Percentiles rank a stretch among this genome's conserved stretches.
Evolutionary conservation across 2,888 invertebrate genomes (phyloP).

Genomic region (Hyposoter didymator): DNA sequence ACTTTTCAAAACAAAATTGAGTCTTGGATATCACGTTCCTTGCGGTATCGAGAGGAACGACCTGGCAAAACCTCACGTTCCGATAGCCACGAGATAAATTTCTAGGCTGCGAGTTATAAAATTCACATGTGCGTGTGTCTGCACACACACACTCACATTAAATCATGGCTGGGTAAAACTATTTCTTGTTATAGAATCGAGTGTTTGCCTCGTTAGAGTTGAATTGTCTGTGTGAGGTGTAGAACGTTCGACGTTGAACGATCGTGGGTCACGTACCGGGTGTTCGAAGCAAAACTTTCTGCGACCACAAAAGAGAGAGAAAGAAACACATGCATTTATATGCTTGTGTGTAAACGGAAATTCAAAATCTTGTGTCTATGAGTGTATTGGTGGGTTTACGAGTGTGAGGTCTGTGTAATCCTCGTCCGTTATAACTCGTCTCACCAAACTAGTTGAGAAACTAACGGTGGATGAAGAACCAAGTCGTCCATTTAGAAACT

Average conservation of each 20-base stretch:
- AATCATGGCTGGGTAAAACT: slow-evolving; percentile 51
- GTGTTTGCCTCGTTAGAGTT: slow-evolving; percentile 65
- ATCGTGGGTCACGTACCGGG: slow-evolving; percentile 57
- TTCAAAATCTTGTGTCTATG: slow-evolving; percentile 20
- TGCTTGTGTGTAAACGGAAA: neutral
- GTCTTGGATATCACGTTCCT: slow-evolving; percentile 1
- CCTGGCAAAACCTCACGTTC: slow-evolving; percentile 11
- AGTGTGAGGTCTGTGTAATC: slow-evolving; percentile 35
- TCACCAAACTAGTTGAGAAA: slow-evolving; percentile 56
- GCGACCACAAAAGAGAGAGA: slow-evolving; percentile 27
- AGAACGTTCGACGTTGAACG: slow-evolving; percentile 55
- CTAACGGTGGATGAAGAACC: slow-evolving; percentile 57
- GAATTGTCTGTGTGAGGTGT: slow-evolving; percentile 56
- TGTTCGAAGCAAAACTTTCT: slow-evolving; percentile 53
- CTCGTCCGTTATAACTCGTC: slow-evolving; percentile 57
- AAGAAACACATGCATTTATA: neutral
- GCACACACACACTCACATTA: neutral
- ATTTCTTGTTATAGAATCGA: slow-evolving; percentile 22
- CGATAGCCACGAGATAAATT: slow-evolving; percentile 16
- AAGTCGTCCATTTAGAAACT: slow-evolving; percentile 38
- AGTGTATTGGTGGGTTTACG: slow-evolving; percentile 17
- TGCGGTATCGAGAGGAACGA: slow-evolving; percentile 24
- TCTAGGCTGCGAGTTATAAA: slow-evolving; percentile 6
- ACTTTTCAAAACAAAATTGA: slow-evolving; percentile 6
- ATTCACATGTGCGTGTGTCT: neutral